phyloP scores from a whole-genome alignment of 2,797 vertebrate species.

The Xenentodon cancila region DNA sequence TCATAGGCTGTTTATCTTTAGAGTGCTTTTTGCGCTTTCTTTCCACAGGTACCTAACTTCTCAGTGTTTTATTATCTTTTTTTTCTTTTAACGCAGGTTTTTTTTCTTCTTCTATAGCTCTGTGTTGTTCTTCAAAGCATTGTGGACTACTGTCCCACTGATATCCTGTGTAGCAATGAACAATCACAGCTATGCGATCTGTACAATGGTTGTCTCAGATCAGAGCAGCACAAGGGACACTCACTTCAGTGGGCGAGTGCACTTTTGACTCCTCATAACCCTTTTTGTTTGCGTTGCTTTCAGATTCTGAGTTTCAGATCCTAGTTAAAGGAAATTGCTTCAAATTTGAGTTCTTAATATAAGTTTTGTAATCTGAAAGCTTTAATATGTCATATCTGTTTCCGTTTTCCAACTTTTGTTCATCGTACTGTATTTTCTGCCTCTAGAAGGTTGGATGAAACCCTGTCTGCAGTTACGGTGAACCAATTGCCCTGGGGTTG shows the following conservation, averaged over 20 bases:
- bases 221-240: constrained; percentile 15
- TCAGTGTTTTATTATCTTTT: constrained; percentile 25
- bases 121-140: constrained; percentile 57
- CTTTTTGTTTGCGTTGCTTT: background rate
- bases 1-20: constrained; percentile 58
- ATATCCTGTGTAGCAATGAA: constrained; percentile 54
- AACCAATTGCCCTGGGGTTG: constrained; percentile 20
- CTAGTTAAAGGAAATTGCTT: too few species aligned
- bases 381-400: too few species aligned
- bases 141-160: constrained; percentile 40
- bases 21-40: constrained; percentile 36
- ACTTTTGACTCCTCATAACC: constrained; percentile 18
- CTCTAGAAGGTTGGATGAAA: constrained; percentile 24
- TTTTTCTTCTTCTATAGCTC: constrained; percentile 38
- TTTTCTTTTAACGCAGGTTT: constrained; percentile 19
- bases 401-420: too few species aligned
- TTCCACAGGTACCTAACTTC: constrained; percentile 39
- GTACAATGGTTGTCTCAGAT: constrained; percentile 47
- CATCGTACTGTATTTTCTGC: too few species aligned
- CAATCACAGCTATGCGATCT: constrained; percentile 61
- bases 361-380: too few species aligned
- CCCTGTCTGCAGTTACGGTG: constrained; percentile 27
- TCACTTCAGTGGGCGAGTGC: constrained; percentile 14
- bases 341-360: too few species aligned
- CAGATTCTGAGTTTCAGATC: constrained; percentile 3